A percentile compares a stretch with the other conserved stretches of the same genome.
Conservation (phyloP, 2,888 invertebrate genomes). For the Cremastobaeus sp. region DNA sequence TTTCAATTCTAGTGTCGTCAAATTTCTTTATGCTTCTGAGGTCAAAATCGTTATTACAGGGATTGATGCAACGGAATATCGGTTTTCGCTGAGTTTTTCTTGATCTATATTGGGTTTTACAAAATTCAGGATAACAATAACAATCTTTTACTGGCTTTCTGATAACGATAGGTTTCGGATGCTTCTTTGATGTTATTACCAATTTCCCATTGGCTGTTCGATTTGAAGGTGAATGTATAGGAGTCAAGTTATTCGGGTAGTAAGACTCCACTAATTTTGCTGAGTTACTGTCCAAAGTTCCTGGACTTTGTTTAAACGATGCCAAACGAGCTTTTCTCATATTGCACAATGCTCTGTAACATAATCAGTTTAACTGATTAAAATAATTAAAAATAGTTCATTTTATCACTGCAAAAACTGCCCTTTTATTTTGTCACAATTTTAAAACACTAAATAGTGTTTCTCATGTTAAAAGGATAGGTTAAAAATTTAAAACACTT, state of each 20-base stretch:
- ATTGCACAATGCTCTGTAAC: slow-evolving; percentile 29
- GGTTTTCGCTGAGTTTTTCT: slow-evolving; percentile 51
- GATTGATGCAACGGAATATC: slow-evolving; percentile 39
- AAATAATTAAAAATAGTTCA: too few relatives aligned
- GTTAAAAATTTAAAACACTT: too few relatives aligned
- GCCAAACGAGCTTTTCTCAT: slow-evolving; percentile 15
- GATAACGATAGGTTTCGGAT: slow-evolving; percentile 24
- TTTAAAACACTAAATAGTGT: too few relatives aligned
- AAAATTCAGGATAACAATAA: slow-evolving; percentile 66
- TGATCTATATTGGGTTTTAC: slow-evolving; percentile 56
- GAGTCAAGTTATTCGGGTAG: slow-evolving; percentile 43
- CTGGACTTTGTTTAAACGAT: slow-evolving; percentile 41
- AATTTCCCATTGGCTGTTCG: slow-evolving; percentile 62
- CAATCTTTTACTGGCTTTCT: slow-evolving; percentile 70
- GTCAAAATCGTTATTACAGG: slow-evolving; percentile 57
- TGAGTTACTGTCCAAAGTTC: slow-evolving; percentile 65
- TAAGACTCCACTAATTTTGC: slow-evolving; percentile 56
- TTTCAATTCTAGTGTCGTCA: slow-evolving; percentile 1
- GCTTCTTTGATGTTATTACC: slow-evolving; percentile 65
- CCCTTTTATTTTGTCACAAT: too few relatives aligned
- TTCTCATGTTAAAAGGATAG: too few relatives aligned
- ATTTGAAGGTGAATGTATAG: slow-evolving; percentile 22
- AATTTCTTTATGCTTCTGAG: slow-evolving; percentile 5
- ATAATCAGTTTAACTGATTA: neutral
- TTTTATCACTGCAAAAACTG: too few relatives aligned